A percentile compares a stretch with the other conserved stretches of the same genome.
These are phyloP conservation scores for Theropithecus gelada DNA, from an alignment of 2,113 vertebrate genomes.

Conservation along the genomic window DNA sequence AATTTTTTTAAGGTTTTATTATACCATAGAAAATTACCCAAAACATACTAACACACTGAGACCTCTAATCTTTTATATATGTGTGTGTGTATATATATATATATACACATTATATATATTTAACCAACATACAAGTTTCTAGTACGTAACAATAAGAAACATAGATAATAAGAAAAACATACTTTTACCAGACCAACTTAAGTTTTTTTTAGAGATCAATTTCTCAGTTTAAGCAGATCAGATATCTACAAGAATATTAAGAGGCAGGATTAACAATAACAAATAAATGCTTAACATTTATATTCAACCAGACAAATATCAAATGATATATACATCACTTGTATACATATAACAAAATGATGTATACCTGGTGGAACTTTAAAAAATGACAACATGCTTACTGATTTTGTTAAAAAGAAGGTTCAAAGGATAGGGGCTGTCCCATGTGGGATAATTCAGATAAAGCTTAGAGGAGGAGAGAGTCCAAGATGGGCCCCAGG, in stretches of 20 bases:
- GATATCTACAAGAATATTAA: neutral
- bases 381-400: neutral
- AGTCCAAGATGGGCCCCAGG: neutral
- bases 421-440: neutral
- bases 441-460: neutral
- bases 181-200: neutral
- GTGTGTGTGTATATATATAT: neutral
- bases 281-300: constrained; percentile 29
- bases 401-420: neutral
- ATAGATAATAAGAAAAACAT: neutral
- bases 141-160: neutral
- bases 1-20: neutral
- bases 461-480: neutral
- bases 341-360: neutral
- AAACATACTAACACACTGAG: neutral
- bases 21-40: neutral
- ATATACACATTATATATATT: neutral
- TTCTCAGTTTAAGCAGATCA: neutral
- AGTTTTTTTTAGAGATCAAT: neutral
- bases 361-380: neutral
- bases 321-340: neutral
- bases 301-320: neutral
- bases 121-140: constrained; percentile 4
- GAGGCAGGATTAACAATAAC: neutral
- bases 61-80: neutral